Percentiles rank a stretch among this genome's conserved stretches.
Conservation (phyloP, 2,888 invertebrate species). For the Lycocerus yunnanus region DNA sequence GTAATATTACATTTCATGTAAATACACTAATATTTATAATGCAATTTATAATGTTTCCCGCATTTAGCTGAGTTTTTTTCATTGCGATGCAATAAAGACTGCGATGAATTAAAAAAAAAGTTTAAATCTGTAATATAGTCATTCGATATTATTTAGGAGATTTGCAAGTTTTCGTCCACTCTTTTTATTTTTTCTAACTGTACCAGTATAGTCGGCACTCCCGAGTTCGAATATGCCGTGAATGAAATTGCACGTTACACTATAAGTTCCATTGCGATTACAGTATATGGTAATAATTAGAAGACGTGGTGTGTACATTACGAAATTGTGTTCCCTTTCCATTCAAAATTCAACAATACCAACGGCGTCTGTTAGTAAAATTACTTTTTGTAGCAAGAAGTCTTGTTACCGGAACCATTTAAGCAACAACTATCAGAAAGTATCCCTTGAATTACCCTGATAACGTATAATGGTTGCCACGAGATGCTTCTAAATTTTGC, state of each 20-base stretch:
- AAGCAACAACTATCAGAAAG: slow-evolving; percentile 48
- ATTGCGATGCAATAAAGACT: no score
- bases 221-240: background rate
- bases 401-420: slow-evolving; percentile 50
- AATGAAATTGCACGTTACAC: background rate
- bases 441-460: slow-evolving; percentile 51
- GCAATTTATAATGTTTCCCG: background rate
- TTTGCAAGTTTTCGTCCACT: slow-evolving; percentile 32
- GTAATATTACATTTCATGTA: background rate
- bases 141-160: slow-evolving; percentile 53
- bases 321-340: slow-evolving; percentile 25
- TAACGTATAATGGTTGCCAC: slow-evolving; percentile 52
- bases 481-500: slow-evolving; percentile 52
- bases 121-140: slow-evolving; percentile 51
- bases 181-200: no score
- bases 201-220: no score
- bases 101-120: background rate
- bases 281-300: no score
- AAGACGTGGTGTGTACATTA: no score
- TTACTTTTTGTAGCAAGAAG: slow-evolving; percentile 47
- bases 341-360: slow-evolving; percentile 29
- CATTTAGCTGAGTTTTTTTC: background rate
- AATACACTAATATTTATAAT: background rate
- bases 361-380: slow-evolving; percentile 37
- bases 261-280: no score